phyloP scores from a whole-genome alignment of 2,113 vertebrate genomes.

The Plectropomus leopardus region DNA sequence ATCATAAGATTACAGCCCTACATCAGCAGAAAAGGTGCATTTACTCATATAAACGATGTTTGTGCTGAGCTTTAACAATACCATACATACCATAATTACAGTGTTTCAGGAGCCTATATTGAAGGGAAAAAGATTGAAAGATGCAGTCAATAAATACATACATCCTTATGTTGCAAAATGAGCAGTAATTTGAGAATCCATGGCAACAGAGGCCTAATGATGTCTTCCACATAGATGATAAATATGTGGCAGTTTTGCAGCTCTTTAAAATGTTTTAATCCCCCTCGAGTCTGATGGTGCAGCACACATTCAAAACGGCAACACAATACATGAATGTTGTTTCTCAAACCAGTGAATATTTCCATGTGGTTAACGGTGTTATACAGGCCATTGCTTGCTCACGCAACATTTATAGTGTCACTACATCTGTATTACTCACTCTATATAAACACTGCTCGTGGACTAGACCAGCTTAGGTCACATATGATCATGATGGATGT shows the following conservation, averaged over 20 bases:
- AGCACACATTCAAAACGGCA: neutral
- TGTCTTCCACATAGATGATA: neutral
- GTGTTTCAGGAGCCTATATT: neutral
- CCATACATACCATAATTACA: neutral
- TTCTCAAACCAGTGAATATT: conserved; percentile 28
- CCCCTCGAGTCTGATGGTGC: neutral
- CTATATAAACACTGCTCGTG: conserved; percentile 33
- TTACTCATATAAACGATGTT: neutral
- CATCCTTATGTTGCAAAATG: neutral
- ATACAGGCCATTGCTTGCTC: conserved; percentile 12
- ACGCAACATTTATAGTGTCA: conserved; percentile 24
- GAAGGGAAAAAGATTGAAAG: neutral
- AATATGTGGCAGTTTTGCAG: neutral
- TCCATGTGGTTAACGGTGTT: neutral
- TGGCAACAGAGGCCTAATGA: neutral
- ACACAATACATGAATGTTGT: neutral
- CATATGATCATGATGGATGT: conserved; percentile 60
- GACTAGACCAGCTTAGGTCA: conserved; percentile 51
- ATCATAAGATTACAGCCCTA: too few species aligned
- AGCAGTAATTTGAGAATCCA: neutral
- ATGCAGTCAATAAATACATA: neutral
- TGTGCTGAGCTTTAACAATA: neutral
- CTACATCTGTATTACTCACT: conserved; percentile 14
- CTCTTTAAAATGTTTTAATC: neutral
- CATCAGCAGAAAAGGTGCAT: neutral